Evolutionary conservation across 2,113 vertebrate genomes (phyloP), one percentile per base, ranked within the genome.

Genomic region (Melanotaenia duboulayi): DNA sequence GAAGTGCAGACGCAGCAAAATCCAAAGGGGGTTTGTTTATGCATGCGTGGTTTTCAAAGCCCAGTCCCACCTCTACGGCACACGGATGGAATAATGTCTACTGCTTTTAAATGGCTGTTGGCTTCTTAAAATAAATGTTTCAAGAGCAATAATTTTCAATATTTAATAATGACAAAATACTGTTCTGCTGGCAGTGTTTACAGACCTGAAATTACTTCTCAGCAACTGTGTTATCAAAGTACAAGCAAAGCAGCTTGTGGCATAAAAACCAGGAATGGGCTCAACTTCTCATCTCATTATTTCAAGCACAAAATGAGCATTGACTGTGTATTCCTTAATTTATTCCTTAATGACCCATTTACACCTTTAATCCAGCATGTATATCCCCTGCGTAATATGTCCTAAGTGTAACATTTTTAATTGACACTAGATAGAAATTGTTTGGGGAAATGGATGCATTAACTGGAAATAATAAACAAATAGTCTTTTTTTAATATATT

Each of bases 271-370:
- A 62, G 55, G 60, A 61, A 71, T 20, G 22, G 25, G 62, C 70
- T 76, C 58, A 57, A 11, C 49, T 54, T 63, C 64, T 77, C 11
- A 44, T 70, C 72, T 74, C 64, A 17, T 16, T 69, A 85, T 62
- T 72, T 54, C 46, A 71, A 80, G 74, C 74, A 84, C 54, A 1
- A 56, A 67, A 87, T 68, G 57, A 84, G 76, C 72, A 78, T 66
- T 50, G 68, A 74, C 65, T 64, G 58, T 37, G 24, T 51, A 68
- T 79, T 70, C 69, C 60, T 71, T 85, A 73, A 89, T 87, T 80
- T 48, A 40, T 86, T 69, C 69, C 58, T 40, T 88, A 91, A 91
- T 85, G 82, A 82, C 81, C 74, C 76, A 83, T 87, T 90, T 87
- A 84, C 83, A 89, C 81, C 84, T 84, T 73, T 88, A 80, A 88